Evolutionary conservation across 2,113 vertebrate genomes (phyloP), one percentile per base, ranked within the genome.

Genomic region (Illadopsis cleaveri): DNA sequence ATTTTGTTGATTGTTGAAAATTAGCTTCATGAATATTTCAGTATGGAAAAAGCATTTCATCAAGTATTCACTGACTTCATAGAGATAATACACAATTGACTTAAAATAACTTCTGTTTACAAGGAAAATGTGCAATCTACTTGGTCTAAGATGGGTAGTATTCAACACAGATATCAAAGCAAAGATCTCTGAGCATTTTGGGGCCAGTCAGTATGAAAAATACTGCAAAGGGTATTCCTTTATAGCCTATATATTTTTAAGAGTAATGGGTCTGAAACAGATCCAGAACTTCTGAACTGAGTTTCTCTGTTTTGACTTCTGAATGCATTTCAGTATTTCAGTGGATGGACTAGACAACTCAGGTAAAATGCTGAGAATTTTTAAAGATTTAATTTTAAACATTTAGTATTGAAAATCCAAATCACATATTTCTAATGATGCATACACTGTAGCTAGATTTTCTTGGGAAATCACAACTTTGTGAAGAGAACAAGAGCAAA

Each of bases 1-100:
- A 94, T 96, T 96, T 95, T 96, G 93, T 97, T 97, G 95, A 97
- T 96, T 96, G 95, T 96, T 96, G 94, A 95, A 97, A 95, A 97
- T 96, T 95, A 95, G 68, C 93, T 96, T 97, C 94, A 96, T 97
- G 94, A 97, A 97, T 97, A 97, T 96, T 97, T 96, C 93, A 96
- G 69, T 66, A 96, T 90, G 85, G 88, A 90, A 96, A 96, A 94
- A 92, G 47, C 92, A 92, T 95, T 96, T 96, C 82, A 96, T 97
- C 95, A 97, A 96, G 92, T 86, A 96, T 95, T 95, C 95, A 95
- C 85, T 20, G 25, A 90, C 93, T 96, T 95, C 93, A 92, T 28
- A 92, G 79, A 93, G 90, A 93, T 93, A 90, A 88, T 94, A 95
- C 58, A 96, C 85, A 94, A 94, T 51, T 94, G 90, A 86, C 92